These are phyloP conservation scores for Argyra leucocephala DNA, from an alignment of 2,888 invertebrate species.

Conservation along the genomic window DNA sequence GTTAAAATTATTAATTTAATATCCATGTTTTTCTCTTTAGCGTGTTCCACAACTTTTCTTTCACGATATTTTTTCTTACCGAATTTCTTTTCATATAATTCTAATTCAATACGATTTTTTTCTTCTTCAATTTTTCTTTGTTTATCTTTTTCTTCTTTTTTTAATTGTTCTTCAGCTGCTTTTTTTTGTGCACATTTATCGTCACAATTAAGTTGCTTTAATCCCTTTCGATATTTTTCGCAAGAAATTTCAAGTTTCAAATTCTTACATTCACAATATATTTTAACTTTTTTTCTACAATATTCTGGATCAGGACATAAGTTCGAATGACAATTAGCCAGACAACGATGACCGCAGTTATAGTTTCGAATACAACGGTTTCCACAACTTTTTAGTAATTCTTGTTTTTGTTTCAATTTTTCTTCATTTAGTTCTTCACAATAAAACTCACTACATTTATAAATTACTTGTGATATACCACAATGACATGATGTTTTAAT, in stretches of 20 bases:
- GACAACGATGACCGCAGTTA: slow-evolving; percentile 76
- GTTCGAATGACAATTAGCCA: slow-evolving; percentile 63
- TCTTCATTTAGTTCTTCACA: slow-evolving; percentile 44
- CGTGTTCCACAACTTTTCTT: slow-evolving; percentile 35
- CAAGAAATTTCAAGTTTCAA: slow-evolving; percentile 65
- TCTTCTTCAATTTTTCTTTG: slow-evolving; percentile 51
- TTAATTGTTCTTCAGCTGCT: slow-evolving; percentile 44
- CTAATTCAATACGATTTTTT: slow-evolving; percentile 61
- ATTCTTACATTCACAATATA: slow-evolving; percentile 68
- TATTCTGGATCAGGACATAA: slow-evolving; percentile 54
- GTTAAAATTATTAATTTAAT: slow-evolving; percentile 26
- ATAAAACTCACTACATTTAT: slow-evolving; percentile 62
- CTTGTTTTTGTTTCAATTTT: slow-evolving; percentile 34
- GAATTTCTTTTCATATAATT: slow-evolving; percentile 65
- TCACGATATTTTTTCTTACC: slow-evolving; percentile 54
- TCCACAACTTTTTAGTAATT: slow-evolving; percentile 51
- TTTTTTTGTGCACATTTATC: slow-evolving; percentile 53
- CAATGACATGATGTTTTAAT: slow-evolving; percentile 74
- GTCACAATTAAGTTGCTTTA: slow-evolving; percentile 51
- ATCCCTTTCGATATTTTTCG: slow-evolving; percentile 45
- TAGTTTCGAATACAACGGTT: slow-evolving; percentile 78
- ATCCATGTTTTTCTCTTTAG: slow-evolving; percentile 27
- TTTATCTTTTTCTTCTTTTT: slow-evolving; percentile 49
- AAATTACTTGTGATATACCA: slow-evolving; percentile 62
- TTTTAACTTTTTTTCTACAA: slow-evolving; percentile 71